Evolutionary conservation across 2,113 vertebrate genomes (phyloP), one percentile per base, ranked within the genome.

Genomic region (Cyanistes caeruleus): DNA sequence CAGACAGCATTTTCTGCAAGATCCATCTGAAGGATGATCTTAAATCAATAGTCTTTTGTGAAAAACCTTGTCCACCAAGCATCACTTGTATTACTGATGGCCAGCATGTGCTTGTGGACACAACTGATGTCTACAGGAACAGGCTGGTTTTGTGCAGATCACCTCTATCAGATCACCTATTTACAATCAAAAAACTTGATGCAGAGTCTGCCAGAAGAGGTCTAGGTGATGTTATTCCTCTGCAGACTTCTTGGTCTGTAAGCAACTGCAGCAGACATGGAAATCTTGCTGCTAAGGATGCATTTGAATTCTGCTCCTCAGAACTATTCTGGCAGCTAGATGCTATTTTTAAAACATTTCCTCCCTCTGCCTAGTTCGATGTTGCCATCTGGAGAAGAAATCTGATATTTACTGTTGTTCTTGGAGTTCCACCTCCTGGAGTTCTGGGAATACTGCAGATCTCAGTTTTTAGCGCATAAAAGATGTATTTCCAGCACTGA

Each of bases 391-490:
- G 93, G 81, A 92, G 78, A 87, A 76, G 51, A 93, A 94, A 91
- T 83, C 68, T 84, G 79, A 70, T 92, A 69, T 67, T 90, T 81
- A 91, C 85, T 92, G 68, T 86, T 95, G 87, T 94, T 96, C 82
- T 72, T 92, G 85, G 90, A 95, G 91, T 95, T 95, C 91, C 87
- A 95, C 63, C 93, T 96, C 85, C 95, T 93, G 83, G 92, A 96
- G 93, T 93, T 90, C 76, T 81, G 93, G 92, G 85, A 97, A 92
- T 94, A 96, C 73, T 91, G 96, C 93, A 94, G 88, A 90, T 65
- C 90, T 87, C 68, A 70, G 72, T 84, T 93, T 91, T 67, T 48
- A 41, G 65, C 52, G 58, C 63, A 27, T 80, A 31, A 87, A 81
- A 93, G 37, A 94, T 27, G 18, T n/a, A 37, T 89, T 88, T 84